A percentile compares a stretch with the other conserved stretches of the same genome.
Evolutionary conservation across 2,113 vertebrate genomes (phyloP).

Genomic region (Phoxinus phoxinus): DNA sequence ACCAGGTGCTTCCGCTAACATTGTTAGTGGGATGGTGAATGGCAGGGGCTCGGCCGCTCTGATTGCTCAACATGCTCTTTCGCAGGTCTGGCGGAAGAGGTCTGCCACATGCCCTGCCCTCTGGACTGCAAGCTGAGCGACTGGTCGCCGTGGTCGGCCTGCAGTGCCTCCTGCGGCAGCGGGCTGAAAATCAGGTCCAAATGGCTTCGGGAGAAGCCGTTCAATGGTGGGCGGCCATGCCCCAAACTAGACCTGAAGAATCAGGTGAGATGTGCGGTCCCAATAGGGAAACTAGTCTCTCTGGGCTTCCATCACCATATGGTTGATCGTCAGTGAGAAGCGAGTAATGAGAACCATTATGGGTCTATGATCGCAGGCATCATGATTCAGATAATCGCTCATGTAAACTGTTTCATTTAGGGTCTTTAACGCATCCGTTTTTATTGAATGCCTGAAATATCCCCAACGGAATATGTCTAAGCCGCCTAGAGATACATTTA

Average conservation of each 20-base stretch:
- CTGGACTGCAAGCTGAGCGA: constrained; percentile 95
- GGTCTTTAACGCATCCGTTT: constrained; percentile 10
- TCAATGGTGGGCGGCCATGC: constrained; percentile 93
- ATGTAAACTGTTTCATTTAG: constrained; percentile 35
- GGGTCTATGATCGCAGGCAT: constrained; percentile 22
- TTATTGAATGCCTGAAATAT: constrained; percentile 36
- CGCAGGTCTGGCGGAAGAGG: constrained; percentile 88
- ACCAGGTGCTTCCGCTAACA: constrained; percentile 35
- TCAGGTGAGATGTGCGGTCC: constrained; percentile 83
- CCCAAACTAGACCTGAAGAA: constrained; percentile 95
- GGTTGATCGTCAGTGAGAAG: background rate
- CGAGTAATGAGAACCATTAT: constrained; percentile 31
- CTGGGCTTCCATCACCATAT: background rate
- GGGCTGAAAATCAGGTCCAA: constrained; percentile 89
- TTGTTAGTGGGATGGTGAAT: constrained; percentile 13
- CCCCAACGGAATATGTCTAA: constrained; percentile 20
- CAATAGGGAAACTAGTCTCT: constrained; percentile 1
- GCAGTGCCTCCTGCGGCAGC: constrained; percentile 88
- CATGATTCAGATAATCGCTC: constrained; percentile 31
- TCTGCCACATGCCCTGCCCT: constrained; percentile 88
- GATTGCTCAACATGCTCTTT: constrained; percentile 61
- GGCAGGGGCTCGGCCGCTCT: background rate
- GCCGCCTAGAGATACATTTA: constrained; percentile 29
- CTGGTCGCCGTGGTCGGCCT: constrained; percentile 92
- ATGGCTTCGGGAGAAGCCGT: constrained; percentile 96